phyloP scores from a whole-genome alignment of 2,113 vertebrate genomes.

The Drymodes brunneopygia region DNA sequence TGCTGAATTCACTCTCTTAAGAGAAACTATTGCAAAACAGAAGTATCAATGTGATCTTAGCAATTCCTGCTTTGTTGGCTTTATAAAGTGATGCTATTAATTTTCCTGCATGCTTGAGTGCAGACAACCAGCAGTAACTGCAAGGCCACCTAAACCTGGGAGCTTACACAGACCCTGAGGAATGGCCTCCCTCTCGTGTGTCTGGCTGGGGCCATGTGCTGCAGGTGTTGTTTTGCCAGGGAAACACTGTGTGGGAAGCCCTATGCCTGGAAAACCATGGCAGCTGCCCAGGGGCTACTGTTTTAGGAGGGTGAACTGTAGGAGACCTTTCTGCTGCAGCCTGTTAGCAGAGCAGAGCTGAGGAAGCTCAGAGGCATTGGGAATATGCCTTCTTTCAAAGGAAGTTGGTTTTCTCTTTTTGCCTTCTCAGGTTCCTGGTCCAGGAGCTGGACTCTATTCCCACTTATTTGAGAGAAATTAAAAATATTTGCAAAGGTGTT shows the following conservation, averaged over 20 bases:
- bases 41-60: not conserved
- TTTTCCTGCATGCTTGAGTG: not conserved
- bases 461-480: not conserved
- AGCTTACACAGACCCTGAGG: not conserved
- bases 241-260: not conserved
- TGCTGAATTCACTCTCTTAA: not conserved
- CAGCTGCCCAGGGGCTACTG: not conserved
- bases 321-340: not conserved
- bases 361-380: not conserved
- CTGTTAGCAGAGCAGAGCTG: not conserved
- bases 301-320: not conserved
- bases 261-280: not conserved
- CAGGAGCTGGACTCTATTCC: not conserved
- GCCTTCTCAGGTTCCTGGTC: not conserved
- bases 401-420: not conserved
- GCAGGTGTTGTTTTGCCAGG: not conserved
- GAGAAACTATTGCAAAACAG: not conserved
- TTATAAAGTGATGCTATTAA: not conserved
- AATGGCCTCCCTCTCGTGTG: rapidly evolving
- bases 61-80: not conserved
- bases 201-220: not conserved
- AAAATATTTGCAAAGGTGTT: not conserved
- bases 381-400: not conserved
- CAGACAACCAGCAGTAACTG: not conserved
- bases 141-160: not conserved